A percentile compares a stretch with the other conserved stretches of the same genome.
Conservation (phyloP, 2,888 invertebrate species). For the Tenthredo scrophulariae region DNA sequence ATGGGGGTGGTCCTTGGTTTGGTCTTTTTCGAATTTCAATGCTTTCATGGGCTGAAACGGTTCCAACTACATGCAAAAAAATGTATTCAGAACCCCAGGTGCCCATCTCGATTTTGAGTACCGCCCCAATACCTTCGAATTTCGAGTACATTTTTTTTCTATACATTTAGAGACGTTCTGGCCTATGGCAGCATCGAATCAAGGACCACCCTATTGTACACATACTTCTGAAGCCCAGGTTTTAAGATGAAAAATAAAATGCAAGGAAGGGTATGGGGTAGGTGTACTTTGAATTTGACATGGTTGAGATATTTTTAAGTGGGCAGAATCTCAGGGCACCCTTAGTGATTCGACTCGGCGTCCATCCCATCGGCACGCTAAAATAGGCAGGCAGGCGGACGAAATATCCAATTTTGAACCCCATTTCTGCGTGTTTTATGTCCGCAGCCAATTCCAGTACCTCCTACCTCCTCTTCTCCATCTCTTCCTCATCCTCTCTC, state of each 20-base stretch:
- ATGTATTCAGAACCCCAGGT: too few species aligned
- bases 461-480: background rate
- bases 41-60: too few species aligned
- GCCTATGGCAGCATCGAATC: too few species aligned
- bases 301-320: conserved; percentile 43
- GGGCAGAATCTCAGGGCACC: background rate
- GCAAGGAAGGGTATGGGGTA: background rate
- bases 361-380: conserved; percentile 36
- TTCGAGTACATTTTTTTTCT: too few species aligned
- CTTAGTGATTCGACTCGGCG: conserved; percentile 5
- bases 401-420: conserved; percentile 45
- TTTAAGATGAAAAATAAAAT: too few species aligned
- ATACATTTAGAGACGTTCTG: too few species aligned
- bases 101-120: too few species aligned
- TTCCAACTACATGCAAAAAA: too few species aligned
- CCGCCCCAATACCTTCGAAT: too few species aligned
- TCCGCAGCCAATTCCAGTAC: conserved; percentile 36
- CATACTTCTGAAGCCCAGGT: background rate
- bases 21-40: too few species aligned
- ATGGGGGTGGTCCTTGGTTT: background rate
- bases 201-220: background rate
- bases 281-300: conserved; percentile 38
- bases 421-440: conserved; percentile 43
- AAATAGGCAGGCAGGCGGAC: conserved; percentile 37
- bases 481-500: conserved; percentile 17